Evolutionary conservation across 1,140 invertebrate species (phyloP).

Genomic region (Drosophila miranda): DNA sequence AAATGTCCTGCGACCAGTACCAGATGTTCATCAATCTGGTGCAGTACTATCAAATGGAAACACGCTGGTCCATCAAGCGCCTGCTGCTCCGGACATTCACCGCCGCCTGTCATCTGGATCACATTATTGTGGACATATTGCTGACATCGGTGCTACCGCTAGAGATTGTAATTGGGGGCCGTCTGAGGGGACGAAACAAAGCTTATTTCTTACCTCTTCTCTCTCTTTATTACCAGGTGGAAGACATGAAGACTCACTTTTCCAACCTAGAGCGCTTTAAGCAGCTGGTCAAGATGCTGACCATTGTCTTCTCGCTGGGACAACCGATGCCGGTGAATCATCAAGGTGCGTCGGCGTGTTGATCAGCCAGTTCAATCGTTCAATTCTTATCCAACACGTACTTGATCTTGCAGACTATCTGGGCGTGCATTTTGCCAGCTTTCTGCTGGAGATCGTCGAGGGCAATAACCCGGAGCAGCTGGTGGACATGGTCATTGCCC

Average conservation of each 20-base stretch:
- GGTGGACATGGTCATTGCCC: conserved; percentile 91
- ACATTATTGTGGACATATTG: conserved; percentile 90
- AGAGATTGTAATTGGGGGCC: conserved; percentile 88
- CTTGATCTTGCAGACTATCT: conserved; percentile 86
- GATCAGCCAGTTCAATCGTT: not conserved
- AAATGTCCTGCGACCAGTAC: conserved; percentile 90
- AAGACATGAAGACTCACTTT: conserved; percentile 81
- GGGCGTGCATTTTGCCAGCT: conserved; percentile 90
- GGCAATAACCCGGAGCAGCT: conserved; percentile 90
- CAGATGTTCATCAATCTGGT: conserved; percentile 89
- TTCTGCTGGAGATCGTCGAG: conserved; percentile 92
- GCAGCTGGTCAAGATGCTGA: conserved; percentile 88
- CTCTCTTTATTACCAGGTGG: conserved; percentile 49
- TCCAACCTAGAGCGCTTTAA: conserved; percentile 78
- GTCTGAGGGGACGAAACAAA: too few species aligned
- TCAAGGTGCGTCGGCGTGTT: conserved; percentile 85
- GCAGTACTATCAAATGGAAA: conserved; percentile 96
- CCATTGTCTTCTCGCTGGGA: conserved; percentile 93
- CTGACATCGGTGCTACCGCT: conserved; percentile 93
- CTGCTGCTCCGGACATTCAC: conserved; percentile 92
- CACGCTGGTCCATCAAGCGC: conserved; percentile 91
- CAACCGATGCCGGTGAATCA: conserved; percentile 93
- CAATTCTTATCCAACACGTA: not conserved
- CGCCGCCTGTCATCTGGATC: conserved; percentile 92
- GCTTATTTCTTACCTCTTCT: not conserved